Conservation (phyloP, 2,113 vertebrate genomes). For the Lepus europaeus region DNA sequence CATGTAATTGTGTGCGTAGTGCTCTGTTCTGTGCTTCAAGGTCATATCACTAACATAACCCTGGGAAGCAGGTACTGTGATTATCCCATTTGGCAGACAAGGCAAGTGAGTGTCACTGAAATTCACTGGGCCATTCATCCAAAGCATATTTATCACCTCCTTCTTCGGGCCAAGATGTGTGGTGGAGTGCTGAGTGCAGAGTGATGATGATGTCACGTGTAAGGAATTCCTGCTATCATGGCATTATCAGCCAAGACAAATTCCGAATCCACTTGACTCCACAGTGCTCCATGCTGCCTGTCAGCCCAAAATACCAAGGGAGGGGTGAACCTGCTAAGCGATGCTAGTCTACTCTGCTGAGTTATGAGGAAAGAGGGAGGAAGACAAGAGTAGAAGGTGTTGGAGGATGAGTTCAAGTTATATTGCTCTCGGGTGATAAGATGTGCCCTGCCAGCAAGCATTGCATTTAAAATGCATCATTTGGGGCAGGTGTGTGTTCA, state of each 20-base stretch:
- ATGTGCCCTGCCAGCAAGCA: neutral
- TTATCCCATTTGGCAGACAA: neutral
- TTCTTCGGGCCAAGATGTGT: neutral
- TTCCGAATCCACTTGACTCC: neutral
- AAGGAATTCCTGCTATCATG: neutral
- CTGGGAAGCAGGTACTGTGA: neutral
- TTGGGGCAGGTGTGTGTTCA: neutral
- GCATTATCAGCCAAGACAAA: neutral
- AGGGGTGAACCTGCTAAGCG: neutral
- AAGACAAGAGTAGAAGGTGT: neutral
- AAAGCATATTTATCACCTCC: neutral
- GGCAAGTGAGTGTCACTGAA: neutral
- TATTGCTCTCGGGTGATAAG: neutral
- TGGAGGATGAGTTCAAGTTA: neutral
- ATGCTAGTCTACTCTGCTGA: neutral
- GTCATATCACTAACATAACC: neutral
- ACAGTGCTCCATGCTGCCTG: neutral
- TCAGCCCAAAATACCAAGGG: neutral
- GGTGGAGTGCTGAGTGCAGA: neutral
- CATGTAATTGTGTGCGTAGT: neutral
- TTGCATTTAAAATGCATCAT: neutral
- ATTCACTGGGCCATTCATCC: neutral
- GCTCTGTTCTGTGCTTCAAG: neutral
- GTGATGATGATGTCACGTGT: neutral
- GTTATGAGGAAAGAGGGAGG: neutral